These are phyloP conservation scores for Cephus sareptanus DNA, from an alignment of 2,888 invertebrate species.

Conservation along the genomic window DNA sequence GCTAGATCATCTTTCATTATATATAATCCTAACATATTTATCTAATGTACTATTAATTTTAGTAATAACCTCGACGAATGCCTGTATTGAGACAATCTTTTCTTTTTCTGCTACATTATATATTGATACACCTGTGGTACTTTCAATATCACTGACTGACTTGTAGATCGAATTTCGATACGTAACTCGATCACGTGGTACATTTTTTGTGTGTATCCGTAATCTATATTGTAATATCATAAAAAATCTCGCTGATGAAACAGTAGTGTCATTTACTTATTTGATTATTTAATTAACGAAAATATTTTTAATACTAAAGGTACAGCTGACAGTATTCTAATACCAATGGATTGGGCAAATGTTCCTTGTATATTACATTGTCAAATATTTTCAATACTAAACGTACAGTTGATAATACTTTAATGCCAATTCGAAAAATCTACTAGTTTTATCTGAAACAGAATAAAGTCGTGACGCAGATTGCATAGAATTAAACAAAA, in stretches of 20 bases:
- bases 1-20: not conserved
- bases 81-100: not conserved
- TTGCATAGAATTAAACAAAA: not conserved
- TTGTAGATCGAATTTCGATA: not conserved
- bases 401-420: not conserved
- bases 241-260: not conserved
- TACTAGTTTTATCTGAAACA: not conserved
- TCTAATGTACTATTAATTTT: not conserved
- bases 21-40: not conserved
- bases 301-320: not conserved
- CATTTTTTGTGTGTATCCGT: no score
- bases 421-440: not conserved
- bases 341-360: no score
- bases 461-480: not conserved
- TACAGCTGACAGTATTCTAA: no score
- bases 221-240: no score
- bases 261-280: not conserved
- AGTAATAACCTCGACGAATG: not conserved
- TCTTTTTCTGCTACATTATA: not conserved
- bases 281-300: not conserved
- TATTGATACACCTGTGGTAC: not conserved
- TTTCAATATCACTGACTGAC: not conserved
- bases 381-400: not conserved
- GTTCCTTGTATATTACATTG: no score
- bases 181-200: not conserved